Evolutionary conservation across 2,113 vertebrate species (phyloP), one percentile per base, ranked within the genome.

Genomic region (Phyllostomus discolor): DNA sequence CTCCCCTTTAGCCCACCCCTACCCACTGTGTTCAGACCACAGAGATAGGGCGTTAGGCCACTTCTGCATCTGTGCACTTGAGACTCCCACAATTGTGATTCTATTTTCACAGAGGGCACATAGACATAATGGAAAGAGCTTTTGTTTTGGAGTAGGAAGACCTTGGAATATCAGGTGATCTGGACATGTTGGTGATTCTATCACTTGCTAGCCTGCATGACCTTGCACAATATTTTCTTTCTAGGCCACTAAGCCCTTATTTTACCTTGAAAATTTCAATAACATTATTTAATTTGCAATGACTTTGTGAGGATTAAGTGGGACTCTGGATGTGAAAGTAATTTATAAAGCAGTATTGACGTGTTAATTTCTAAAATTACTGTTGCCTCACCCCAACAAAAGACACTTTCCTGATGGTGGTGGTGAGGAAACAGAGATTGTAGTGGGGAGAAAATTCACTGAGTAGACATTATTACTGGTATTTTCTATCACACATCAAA

Each of bases 31-130:
- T 28, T n/a, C 46, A 93, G 46, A 96, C 67, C 94, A 96, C 50
- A 72, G 82, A 94, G 48, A 75, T 46, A 85, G 87, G 67, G 75
- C 80, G 57, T 95, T 91, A 91, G 70, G 33, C 50, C 82, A 91
- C 1, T 89, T 89, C 22, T 84, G n/a, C 50, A 41, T 93, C 28
- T 83, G 19, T 84, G 46, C n/a, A 66, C 48, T 66, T 66, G 46
- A 86, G 81, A 90, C n/a, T 78, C 54, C 41, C 35, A 90, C 72
- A 28, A 88, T 22, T 48, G 15, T 70, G 75, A 88, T 78, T 91
- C 82, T 62, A 73, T 52, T 96, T 76, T 79, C 59, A 86, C n/a
- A 93, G n/a, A 92, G 87, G 66, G 17, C 22, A 38, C 26, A 50
- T 2, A 82, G 1, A n/a, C 15, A 64, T 17, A 81, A 57, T 35